Conservation (phyloP, 1,140 invertebrate genomes). For the Aethina tumida region DNA sequence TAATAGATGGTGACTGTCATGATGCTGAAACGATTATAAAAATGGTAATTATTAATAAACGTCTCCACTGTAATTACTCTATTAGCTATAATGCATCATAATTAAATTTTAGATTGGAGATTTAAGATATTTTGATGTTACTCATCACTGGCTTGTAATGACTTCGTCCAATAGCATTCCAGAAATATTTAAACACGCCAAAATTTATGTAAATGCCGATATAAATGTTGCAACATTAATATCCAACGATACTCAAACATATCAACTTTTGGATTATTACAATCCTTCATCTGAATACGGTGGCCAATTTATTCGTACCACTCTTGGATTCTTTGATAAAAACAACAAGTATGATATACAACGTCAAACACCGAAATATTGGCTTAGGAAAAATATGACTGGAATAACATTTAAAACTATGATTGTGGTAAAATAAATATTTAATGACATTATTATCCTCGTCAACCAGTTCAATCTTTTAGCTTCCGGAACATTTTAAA, state of each 20-base stretch:
- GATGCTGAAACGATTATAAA: not conserved
- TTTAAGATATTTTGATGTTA: constrained; percentile 18
- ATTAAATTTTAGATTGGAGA: constrained; percentile 17
- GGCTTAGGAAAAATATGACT: constrained; percentile 40
- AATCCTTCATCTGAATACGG: constrained; percentile 43
- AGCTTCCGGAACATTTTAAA: constrained; percentile 41
- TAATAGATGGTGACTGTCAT: constrained; percentile 8
- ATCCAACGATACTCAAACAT: constrained; percentile 3
- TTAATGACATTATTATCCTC: not conserved
- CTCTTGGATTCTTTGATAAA: constrained; percentile 38
- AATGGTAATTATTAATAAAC: not conserved
- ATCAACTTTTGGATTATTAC: constrained; percentile 20
- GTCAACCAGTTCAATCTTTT: constrained; percentile 7
- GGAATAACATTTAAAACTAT: constrained; percentile 40
- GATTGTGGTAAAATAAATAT: constrained; percentile 33
- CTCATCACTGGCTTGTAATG: constrained; percentile 22
- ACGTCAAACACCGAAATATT: constrained; percentile 35
- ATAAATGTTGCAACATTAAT: constrained; percentile 13
- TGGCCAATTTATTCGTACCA: constrained; percentile 38
- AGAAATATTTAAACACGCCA: constrained; percentile 14
- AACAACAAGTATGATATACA: constrained; percentile 30
- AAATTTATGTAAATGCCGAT: constrained; percentile 22
- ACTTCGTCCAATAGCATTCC: constrained; percentile 7
- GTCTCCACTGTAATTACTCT: not conserved
- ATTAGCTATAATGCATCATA: not conserved